Evolutionary conservation across 1,140 invertebrate species (phyloP), one percentile per base, ranked within the genome.

Genomic region (Octopus bimaculoides): DNA sequence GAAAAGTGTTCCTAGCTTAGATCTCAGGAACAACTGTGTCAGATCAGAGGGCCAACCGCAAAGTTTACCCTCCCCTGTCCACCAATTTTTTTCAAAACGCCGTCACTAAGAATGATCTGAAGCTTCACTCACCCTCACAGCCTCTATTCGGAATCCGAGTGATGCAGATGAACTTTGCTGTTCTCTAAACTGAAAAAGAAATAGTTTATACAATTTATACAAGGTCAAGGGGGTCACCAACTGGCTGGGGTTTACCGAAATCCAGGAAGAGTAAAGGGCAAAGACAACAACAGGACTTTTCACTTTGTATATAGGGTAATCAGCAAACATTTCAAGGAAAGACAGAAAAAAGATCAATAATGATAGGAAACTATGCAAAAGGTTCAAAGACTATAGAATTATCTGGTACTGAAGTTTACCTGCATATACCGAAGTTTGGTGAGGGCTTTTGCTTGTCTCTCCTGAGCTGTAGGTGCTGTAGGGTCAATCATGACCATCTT

Each of bases 341-440:
- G 54, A 26, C 17, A 20, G 52, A n/a, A 8, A 9, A 77, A 10
- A 26, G 12, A 61, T 12, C 9, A 61, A 61, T 52, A n/a, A 55
- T 41, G 14, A 53, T 10, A 9, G n/a, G 0, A 54, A 0, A 14
- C 10, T 0, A 78, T 54, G 10, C 8, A 78, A 41, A 54, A 4
- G 1, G 4, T 4, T 2, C 52, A 78, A 78, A 10, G n/a, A 52
- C 1, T 56, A 79, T 26, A 52, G 41, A 5, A 80, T 52, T 52
- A 7, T 53, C 4, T 4, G 26, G 55, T 14, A 52, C 26, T 12
- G 10, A 17, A 14, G 77, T 78, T 91, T 95, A 97, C 99, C 71
- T 98, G 95, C 97, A 98, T 98, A 87, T 98, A 98, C 80, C 97
- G 91, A 0, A 96, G 95, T 90, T 98, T 98, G 3, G 96, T 98